phyloP scores from a whole-genome alignment of 2,113 vertebrate genomes.

The Eretmochelys imbricata region DNA sequence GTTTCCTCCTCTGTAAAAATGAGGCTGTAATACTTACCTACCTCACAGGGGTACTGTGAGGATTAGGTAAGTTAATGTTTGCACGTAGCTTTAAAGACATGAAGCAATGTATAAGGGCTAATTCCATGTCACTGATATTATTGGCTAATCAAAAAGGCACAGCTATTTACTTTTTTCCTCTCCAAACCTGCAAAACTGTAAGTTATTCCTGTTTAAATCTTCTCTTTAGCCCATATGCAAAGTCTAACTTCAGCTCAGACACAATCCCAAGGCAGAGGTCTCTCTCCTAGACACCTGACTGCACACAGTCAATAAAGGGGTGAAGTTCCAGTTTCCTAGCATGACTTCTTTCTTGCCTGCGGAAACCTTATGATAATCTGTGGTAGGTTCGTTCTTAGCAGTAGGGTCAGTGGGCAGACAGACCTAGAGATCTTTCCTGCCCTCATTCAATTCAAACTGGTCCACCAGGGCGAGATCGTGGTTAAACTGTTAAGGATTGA shows the following conservation, averaged over 20 bases:
- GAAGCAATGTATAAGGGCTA: background rate
- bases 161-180: background rate
- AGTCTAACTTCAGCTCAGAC: background rate
- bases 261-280: background rate
- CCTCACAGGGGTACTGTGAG: background rate
- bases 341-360: background rate
- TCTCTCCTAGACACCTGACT: background rate
- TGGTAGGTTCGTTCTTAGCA: background rate
- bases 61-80: background rate
- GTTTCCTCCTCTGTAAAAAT: background rate
- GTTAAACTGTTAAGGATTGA: background rate
- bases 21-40: background rate
- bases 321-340: background rate
- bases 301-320: background rate
- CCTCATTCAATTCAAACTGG: background rate
- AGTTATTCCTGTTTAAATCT: background rate
- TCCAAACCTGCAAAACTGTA: background rate
- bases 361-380: background rate
- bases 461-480: background rate
- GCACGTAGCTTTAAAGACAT: background rate
- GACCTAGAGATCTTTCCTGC: background rate
- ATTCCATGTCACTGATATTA: background rate
- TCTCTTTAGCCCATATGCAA: background rate
- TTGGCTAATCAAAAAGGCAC: background rate
- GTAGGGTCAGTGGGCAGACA: accelerated